Base-by-base conservation (phyloP, 2,888 invertebrate species). In the Timema cristinae region DNA sequence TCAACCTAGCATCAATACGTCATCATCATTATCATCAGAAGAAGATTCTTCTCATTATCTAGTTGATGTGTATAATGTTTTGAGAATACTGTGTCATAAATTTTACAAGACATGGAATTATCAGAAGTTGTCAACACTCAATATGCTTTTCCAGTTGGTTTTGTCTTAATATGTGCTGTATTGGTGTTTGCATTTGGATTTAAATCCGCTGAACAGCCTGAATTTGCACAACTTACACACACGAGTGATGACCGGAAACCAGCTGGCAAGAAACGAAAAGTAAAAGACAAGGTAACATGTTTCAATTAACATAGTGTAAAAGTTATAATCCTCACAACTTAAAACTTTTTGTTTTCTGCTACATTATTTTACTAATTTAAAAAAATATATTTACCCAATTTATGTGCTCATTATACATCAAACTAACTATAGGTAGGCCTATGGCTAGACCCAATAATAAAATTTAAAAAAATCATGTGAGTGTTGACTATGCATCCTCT, bases 171-270 rank as follows among this genome's bases (percentile, higher is more conserved):
- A 77, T 89, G 89, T 81, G 91, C 90, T 77, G 85, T 90, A 77
- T 84, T 92, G 16, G 91, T 92, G 78, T 92, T 90, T 84, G 87
- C 88, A 76, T 92, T 91, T 82, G 92, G 92, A 75, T 91, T 93
- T 83, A 91, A 90, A 84, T 88, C 90, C 75, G 89, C 91, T 77
- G 90, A 90, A 81, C 91, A 92, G 83, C 93, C 93, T 80, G 90
- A 91, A 80, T 91, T 91, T 81, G 90, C 90, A 80, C 90, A 91
- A 82, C 84, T 91, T 75, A 86, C 86, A 77, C 83, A 85, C 76
- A 79, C 86, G 77, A 83, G 81, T 77, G 89, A 89, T 81, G 90
- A 91, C 79, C 87, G 87, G 81, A 91, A 90, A 83, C 86, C 87
- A 75, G 85, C 86, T 78, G 87, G 83, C 79, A 90, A 90, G 83